These are phyloP conservation scores for Drosophila gaucha DNA, from an alignment of 2,888 invertebrate species.

Conservation along the genomic window DNA sequence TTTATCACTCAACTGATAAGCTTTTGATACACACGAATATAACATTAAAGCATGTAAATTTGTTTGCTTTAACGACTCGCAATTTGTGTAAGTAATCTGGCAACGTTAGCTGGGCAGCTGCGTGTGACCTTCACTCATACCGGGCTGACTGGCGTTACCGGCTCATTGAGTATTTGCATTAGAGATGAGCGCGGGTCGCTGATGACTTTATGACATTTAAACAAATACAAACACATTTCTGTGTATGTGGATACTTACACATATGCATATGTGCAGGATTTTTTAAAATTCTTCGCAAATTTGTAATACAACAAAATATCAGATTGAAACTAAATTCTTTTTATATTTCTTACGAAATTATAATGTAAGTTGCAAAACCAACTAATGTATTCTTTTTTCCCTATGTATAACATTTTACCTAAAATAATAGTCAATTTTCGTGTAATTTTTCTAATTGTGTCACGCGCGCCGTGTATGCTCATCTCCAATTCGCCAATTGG, in stretches of 20 bases:
- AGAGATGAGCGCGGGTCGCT: constrained; percentile 1
- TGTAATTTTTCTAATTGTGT: not conserved
- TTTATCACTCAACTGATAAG: constrained; percentile 26
- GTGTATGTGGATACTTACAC: too few relatives aligned
- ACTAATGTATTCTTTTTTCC: too few relatives aligned
- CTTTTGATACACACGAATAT: constrained; percentile 15
- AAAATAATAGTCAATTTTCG: not conserved
- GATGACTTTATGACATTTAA: not conserved
- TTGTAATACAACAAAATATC: not conserved
- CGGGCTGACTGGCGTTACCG: constrained; percentile 4
- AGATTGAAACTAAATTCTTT: too few relatives aligned
- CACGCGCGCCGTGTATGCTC: not conserved
- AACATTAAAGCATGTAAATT: constrained; percentile 18
- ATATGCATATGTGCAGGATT: not conserved
- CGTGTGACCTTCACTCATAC: constrained; percentile 12
- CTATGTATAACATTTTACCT: too few relatives aligned
- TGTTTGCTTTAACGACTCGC: constrained; percentile 5
- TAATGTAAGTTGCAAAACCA: too few relatives aligned
- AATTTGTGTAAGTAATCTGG: constrained; percentile 13
- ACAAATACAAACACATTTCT: not conserved
- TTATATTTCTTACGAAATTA: too few relatives aligned
- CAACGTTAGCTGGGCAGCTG: constrained; percentile 9
- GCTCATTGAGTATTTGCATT: constrained; percentile 12
- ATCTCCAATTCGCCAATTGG: constrained; percentile 1
- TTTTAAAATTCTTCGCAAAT: not conserved